A percentile compares a stretch with the other conserved stretches of the same genome.
Conservation (phyloP, 2,113 vertebrate species). For the Anhinga rufa region DNA sequence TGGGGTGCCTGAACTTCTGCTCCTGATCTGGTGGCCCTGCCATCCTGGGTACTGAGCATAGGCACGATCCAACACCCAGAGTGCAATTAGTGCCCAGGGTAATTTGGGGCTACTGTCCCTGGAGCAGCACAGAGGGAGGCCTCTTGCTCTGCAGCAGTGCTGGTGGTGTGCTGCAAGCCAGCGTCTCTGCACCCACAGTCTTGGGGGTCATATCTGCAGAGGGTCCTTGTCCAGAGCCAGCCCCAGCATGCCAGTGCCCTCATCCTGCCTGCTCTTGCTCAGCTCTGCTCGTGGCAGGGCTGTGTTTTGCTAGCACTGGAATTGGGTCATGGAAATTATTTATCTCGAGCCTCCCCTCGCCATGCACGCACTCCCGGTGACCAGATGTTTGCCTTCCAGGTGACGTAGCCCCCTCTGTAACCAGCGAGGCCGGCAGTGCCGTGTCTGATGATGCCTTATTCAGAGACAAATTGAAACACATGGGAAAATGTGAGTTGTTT, state of each 20-base stretch:
- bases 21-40: not conserved
- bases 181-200: rapidly evolving
- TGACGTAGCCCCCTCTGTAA: slow-evolving; percentile 68
- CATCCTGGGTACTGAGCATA: not conserved
- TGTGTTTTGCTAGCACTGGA: not conserved
- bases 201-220: not conserved
- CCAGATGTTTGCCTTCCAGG: slow-evolving; percentile 66
- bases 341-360: rapidly evolving
- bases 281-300: not conserved
- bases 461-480: slow-evolving; percentile 96
- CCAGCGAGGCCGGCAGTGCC: slow-evolving; percentile 72
- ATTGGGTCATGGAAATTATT: not conserved
- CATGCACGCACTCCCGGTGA: rapidly evolving
- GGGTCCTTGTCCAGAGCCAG: not conserved
- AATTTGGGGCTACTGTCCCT: not conserved
- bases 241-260: not conserved
- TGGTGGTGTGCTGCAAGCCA: not conserved
- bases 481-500: slow-evolving; percentile 93
- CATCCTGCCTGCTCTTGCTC: not conserved
- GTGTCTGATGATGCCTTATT: slow-evolving; percentile 94
- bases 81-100: not conserved
- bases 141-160: not conserved
- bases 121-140: not conserved
- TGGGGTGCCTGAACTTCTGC: not conserved
- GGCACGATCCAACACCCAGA: not conserved